Evolutionary conservation across 2,888 invertebrate species (phyloP).

Genomic region (Diabrotica balteata): DNA sequence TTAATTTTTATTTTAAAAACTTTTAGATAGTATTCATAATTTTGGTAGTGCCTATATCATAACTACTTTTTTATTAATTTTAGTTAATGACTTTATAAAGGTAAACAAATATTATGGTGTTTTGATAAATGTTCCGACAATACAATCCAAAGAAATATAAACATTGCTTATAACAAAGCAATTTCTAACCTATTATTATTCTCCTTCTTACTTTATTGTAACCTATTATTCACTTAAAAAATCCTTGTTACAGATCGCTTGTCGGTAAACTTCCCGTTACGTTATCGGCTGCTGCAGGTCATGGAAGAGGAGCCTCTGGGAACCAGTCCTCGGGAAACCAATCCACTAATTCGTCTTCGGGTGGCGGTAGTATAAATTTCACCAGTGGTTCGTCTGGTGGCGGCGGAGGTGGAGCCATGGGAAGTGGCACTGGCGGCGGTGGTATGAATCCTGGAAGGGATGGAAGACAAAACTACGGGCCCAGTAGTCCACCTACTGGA

Average conservation of each 20-base stretch:
- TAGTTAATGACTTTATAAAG: neutral
- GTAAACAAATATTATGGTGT: neutral
- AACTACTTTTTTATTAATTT: neutral
- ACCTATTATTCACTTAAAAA: too few species aligned
- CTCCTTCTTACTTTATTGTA: too few species aligned
- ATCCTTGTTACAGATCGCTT: conserved; percentile 46
- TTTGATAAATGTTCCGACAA: conserved; percentile 1
- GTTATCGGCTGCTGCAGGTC: conserved; percentile 79
- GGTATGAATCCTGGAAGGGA: conserved; percentile 75
- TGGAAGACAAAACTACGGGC: conserved; percentile 85
- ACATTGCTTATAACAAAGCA: too few species aligned
- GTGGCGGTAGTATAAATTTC: conserved; percentile 47
- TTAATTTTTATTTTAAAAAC: too few species aligned
- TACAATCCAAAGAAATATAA: neutral
- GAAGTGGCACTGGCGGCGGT: conserved; percentile 75
- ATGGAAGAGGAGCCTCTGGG: conserved; percentile 68
- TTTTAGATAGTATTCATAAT: too few species aligned
- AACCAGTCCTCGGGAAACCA: conserved; percentile 44
- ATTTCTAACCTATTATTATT: too few species aligned
- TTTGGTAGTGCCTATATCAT: too few species aligned
- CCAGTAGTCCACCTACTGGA: conserved; percentile 86
- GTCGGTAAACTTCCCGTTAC: conserved; percentile 70
- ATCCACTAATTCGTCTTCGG: conserved; percentile 19
- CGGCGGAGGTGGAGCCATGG: conserved; percentile 63
- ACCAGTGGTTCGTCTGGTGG: conserved; percentile 62